Conservation (phyloP, 2,888 invertebrate species). For the Eupithecia insigniata region DNA sequence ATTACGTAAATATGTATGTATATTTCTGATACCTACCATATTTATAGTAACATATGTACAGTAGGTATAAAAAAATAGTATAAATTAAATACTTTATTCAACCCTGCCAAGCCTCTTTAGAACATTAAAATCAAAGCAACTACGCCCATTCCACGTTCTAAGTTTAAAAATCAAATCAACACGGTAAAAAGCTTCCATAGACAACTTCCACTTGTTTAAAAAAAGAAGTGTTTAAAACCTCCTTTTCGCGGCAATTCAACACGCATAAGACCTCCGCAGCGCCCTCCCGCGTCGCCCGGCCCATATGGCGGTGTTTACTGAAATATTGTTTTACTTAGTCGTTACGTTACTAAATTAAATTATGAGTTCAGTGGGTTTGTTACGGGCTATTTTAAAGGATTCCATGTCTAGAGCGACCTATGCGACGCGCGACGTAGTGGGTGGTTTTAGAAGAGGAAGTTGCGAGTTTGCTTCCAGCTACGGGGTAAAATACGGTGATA, state of each 20-base stretch:
- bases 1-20: too few relatives aligned
- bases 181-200: not conserved
- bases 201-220: not conserved
- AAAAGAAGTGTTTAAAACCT: not conserved
- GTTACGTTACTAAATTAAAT: slow-evolving; percentile 29
- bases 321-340: slow-evolving; percentile 37
- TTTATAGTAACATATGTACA: too few relatives aligned
- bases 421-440: not conserved
- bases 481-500: too few relatives aligned
- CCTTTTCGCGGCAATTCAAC: slow-evolving; percentile 2
- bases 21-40: too few relatives aligned
- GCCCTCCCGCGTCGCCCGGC: slow-evolving; percentile 41
- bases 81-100: too few relatives aligned
- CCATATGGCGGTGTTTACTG: slow-evolving; percentile 37
- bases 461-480: not conserved
- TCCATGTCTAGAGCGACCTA: not conserved
- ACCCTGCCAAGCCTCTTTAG: too few relatives aligned
- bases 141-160: not conserved
- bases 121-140: not conserved
- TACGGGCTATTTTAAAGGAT: slow-evolving; percentile 9
- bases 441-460: not conserved
- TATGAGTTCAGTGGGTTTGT: slow-evolving; percentile 31
- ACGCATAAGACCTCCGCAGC: slow-evolving; percentile 34
- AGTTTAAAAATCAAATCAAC: not conserved
- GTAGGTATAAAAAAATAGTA: too few relatives aligned